Evolutionary conservation across 2,113 vertebrate species (phyloP).

Genomic region (Misgurnus anguillicaudatus): DNA sequence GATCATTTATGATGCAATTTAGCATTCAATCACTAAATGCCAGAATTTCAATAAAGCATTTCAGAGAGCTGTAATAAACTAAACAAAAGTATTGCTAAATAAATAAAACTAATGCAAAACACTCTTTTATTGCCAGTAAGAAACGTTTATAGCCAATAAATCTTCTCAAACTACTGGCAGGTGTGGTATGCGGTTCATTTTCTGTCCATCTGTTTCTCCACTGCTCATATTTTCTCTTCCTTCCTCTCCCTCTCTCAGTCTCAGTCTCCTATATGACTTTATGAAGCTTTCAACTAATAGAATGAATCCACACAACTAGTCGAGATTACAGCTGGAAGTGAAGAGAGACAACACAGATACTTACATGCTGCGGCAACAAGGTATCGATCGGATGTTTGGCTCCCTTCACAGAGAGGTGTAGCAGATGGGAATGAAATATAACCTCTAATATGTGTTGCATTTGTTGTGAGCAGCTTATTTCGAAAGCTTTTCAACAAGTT

Average conservation of each 20-base stretch:
- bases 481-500: conserved; percentile 4
- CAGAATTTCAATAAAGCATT: no score
- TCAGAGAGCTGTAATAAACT: no score
- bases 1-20: no score
- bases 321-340: conserved; percentile 5
- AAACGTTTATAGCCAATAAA: no score
- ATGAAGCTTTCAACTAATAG: conserved; percentile 35
- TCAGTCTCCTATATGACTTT: background rate
- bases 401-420: background rate
- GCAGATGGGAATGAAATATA: conserved; percentile 10
- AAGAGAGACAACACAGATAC: background rate
- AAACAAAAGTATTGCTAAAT: no score
- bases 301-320: conserved; percentile 10
- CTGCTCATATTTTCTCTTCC: background rate
- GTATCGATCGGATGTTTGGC: conserved; percentile 24
- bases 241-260: background rate
- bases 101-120: no score
- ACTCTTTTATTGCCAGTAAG: no score
- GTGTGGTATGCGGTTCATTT: no score
- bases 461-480: conserved; percentile 14
- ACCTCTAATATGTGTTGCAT: background rate
- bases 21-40: no score
- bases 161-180: no score
- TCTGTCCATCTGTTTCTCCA: background rate
- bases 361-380: conserved; percentile 15